A percentile compares a stretch with the other conserved stretches of the same genome.
Evolutionary conservation across 2,888 invertebrate genomes (phyloP).

Genomic region (Hirtodrosophila confusa): DNA sequence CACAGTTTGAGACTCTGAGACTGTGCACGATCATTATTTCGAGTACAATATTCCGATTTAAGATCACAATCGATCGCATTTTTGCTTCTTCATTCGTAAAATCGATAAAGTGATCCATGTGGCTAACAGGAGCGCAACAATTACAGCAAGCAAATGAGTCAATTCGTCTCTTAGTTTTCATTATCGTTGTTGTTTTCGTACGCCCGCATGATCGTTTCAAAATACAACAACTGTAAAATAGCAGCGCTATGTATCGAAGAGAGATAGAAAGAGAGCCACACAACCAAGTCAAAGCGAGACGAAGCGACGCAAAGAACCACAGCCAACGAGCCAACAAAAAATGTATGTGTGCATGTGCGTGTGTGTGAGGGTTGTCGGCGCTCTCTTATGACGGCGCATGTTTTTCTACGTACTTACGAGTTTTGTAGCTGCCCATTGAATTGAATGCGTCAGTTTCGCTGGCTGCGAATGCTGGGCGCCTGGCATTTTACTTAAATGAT

Average conservation of each 20-base stretch:
- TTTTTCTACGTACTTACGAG: conserved; percentile 31
- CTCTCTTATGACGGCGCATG: conserved; percentile 48
- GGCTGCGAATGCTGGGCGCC: conserved; percentile 53
- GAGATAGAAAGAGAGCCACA: conserved; percentile 36
- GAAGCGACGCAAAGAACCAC: conserved; percentile 47
- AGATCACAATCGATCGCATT: conserved; percentile 78
- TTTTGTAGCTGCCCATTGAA: conserved; percentile 42
- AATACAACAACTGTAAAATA: conserved; percentile 43
- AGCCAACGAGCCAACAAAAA: conserved; percentile 27
- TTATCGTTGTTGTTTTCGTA: conserved; percentile 16
- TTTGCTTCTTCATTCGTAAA: conserved; percentile 77
- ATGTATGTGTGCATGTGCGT: not conserved
- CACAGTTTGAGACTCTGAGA: not conserved
- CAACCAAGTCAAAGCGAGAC: conserved; percentile 35
- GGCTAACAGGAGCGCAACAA: conserved; percentile 65
- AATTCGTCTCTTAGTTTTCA: conserved; percentile 12
- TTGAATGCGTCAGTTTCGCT: conserved; percentile 53
- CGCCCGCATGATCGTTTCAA: conserved; percentile 72
- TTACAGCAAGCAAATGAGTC: conserved; percentile 22
- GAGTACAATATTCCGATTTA: conserved; percentile 61
- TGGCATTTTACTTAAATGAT: conserved; percentile 76
- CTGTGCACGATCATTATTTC: conserved; percentile 52
- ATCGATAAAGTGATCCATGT: conserved; percentile 81
- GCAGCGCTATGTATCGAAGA: conserved; percentile 12
- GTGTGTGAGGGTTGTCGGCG: conserved; percentile 35